Evolutionary conservation across 2,113 vertebrate species (phyloP).

Genomic region (Pygoscelis adeliae): DNA sequence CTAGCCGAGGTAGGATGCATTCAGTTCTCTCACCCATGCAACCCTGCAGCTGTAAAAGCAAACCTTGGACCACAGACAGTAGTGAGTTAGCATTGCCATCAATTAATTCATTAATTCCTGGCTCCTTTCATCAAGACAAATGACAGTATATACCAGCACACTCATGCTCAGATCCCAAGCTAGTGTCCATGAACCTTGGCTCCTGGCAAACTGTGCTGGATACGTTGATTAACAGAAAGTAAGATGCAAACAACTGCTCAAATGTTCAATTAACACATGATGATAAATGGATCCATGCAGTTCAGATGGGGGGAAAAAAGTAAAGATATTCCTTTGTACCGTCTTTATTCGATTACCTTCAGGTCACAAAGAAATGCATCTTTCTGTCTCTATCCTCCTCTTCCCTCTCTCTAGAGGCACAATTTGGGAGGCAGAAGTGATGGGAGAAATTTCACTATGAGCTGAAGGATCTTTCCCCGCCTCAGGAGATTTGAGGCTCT

Average conservation of each 20-base stretch:
- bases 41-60: background rate
- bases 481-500: background rate
- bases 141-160: background rate
- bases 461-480: background rate
- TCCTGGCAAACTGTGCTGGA: background rate
- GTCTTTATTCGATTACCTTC: background rate
- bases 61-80: background rate
- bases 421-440: background rate
- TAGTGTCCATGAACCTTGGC: background rate
- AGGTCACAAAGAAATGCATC: background rate
- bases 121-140: background rate
- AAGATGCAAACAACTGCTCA: background rate
- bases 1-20: background rate
- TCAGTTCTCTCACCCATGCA: fast-evolving
- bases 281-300: background rate
- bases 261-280: background rate
- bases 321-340: background rate
- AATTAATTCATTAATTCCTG: background rate
- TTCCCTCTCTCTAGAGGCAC: background rate
- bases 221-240: background rate
- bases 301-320: background rate
- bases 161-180: background rate
- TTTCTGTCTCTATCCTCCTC: background rate
- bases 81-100: background rate
- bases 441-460: background rate